Conservation (phyloP, 2,113 vertebrate species). For the Machaerirhynchus nigripectus region DNA sequence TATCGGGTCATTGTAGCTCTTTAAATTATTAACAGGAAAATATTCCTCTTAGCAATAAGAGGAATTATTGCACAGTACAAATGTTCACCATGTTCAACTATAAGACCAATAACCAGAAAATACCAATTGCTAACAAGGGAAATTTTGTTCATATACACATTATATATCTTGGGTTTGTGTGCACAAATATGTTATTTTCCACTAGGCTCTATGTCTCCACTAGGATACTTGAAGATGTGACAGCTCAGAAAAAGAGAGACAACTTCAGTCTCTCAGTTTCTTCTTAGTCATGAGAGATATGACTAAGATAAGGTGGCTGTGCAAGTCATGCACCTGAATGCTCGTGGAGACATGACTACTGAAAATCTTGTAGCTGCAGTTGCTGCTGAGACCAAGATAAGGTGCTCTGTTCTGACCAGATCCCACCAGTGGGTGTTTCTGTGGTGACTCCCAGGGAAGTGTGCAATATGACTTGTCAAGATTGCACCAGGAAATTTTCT, state of each 20-base stretch:
- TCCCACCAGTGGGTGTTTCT: neutral
- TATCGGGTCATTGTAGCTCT: neutral
- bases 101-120: neutral
- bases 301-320: neutral
- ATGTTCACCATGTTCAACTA: neutral
- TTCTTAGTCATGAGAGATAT: neutral
- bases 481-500: neutral
- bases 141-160: neutral
- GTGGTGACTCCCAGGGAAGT: neutral
- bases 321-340: neutral
- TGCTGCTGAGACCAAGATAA: neutral
- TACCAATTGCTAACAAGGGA: neutral
- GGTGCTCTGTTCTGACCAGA: neutral
- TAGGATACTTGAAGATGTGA: neutral
- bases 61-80: neutral
- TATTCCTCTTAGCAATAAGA: neutral
- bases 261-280: neutral
- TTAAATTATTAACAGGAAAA: neutral
- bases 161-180: neutral
- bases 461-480: neutral
- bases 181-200: neutral
- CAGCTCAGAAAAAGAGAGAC: neutral
- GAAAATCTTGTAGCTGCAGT: neutral
- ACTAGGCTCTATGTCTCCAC: neutral
- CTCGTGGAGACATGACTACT: rapidly evolving